Evolutionary conservation across 2,888 invertebrate species (phyloP).

Genomic region (Lasioglossum villosulum): DNA sequence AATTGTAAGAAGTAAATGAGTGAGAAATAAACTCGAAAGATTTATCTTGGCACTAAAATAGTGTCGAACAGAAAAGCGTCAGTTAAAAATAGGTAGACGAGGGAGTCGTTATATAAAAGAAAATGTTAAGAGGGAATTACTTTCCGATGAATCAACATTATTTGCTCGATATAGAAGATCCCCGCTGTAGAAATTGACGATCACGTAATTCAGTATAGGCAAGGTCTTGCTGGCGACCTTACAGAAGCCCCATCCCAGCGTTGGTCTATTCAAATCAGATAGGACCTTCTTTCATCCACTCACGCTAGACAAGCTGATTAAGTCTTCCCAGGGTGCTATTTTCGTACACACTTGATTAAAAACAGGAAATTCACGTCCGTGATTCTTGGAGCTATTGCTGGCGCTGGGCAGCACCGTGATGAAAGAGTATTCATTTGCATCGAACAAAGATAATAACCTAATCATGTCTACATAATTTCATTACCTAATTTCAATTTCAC

Average conservation of each 20-base stretch:
- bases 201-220: slow-evolving; percentile 63
- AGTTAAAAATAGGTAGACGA: slow-evolving; percentile 3
- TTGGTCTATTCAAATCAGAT: slow-evolving; percentile 78
- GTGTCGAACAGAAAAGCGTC: not conserved
- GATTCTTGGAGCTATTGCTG: slow-evolving; percentile 12
- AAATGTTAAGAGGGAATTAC: slow-evolving; percentile 48
- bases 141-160: slow-evolving; percentile 58
- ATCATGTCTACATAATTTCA: slow-evolving; percentile 36
- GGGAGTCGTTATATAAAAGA: slow-evolving; percentile 38
- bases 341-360: slow-evolving; percentile 66
- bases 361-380: slow-evolving; percentile 57
- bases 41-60: slow-evolving; percentile 1
- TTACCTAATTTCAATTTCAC: slow-evolving; percentile 26
- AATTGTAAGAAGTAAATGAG: not conserved
- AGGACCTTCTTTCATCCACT: slow-evolving; percentile 73
- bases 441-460: slow-evolving; percentile 43
- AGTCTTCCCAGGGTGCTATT: slow-evolving; percentile 62
- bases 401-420: not conserved
- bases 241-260: slow-evolving; percentile 75
- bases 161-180: slow-evolving; percentile 47
- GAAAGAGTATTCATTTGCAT: slow-evolving; percentile 21
- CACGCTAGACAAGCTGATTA: slow-evolving; percentile 68
- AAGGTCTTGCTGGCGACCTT: slow-evolving; percentile 70
- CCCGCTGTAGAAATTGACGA: slow-evolving; percentile 53
- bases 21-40: not conserved